Evolutionary conservation across 2,113 vertebrate species (phyloP).

Genomic region (Pseudorasbora parva): DNA sequence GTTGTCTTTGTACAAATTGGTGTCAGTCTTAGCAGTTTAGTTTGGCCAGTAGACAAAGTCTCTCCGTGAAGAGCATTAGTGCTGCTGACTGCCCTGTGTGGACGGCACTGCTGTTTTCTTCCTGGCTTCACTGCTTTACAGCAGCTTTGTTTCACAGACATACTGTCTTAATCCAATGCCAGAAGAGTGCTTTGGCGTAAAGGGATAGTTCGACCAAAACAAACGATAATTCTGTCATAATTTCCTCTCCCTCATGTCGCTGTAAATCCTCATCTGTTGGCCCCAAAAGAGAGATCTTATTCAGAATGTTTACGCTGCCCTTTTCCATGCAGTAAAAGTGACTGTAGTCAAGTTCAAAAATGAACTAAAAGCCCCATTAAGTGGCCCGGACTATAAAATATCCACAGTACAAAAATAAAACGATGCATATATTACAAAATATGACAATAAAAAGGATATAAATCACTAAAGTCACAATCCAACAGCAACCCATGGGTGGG

Average conservation of each 20-base stretch:
- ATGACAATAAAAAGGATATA: too few relatives aligned
- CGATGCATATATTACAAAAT: too few relatives aligned
- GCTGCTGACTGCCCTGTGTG: not conserved
- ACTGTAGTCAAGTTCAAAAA: not conserved
- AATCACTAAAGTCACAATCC: too few relatives aligned
- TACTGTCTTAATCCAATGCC: conserved; percentile 71
- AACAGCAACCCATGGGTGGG: too few relatives aligned
- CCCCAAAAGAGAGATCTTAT: not conserved
- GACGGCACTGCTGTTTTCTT: not conserved
- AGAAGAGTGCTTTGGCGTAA: conserved; percentile 71
- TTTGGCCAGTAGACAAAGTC: conserved; percentile 38
- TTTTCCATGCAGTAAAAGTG: not conserved
- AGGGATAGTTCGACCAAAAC: conserved; percentile 58
- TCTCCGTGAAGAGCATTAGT: conserved; percentile 34
- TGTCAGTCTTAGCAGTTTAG: conserved; percentile 57
- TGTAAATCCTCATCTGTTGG: not conserved
- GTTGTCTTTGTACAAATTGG: conserved; percentile 53
- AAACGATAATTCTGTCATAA: not conserved
- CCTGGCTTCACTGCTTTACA: conserved; percentile 60
- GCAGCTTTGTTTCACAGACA: conserved; percentile 58
- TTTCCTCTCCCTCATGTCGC: not conserved
- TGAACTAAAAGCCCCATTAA: not conserved
- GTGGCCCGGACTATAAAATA: not conserved
- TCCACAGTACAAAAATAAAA: too few relatives aligned
- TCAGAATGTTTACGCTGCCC: not conserved